Conservation (phyloP, 2,888 invertebrate species). For the Rhyacophila evoluta region DNA sequence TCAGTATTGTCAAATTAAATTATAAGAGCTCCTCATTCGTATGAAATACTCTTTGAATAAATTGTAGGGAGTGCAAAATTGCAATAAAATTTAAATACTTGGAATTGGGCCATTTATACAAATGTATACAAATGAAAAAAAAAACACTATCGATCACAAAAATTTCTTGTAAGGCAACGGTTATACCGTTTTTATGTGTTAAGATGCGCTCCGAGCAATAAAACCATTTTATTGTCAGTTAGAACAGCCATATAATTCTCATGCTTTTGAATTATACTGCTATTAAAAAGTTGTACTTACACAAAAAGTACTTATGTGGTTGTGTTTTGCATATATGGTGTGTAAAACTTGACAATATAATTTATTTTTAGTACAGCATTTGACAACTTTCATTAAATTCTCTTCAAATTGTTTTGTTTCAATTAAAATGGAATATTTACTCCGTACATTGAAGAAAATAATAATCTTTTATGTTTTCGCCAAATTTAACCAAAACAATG, state of each 20-base stretch:
- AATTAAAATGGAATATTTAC: too few species aligned
- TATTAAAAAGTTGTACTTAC: not conserved
- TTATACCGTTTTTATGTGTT: not conserved
- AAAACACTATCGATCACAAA: not conserved
- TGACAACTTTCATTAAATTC: too few species aligned
- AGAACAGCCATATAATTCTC: not conserved
- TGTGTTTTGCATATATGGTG: not conserved
- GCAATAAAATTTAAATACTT: not conserved
- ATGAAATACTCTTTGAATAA: not conserved
- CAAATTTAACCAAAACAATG: too few species aligned
- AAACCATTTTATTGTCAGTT: conserved; percentile 10
- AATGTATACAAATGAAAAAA: not conserved
- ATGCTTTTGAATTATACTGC: not conserved
- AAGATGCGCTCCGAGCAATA: not conserved
- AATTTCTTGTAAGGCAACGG: not conserved
- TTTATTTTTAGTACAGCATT: too few species aligned
- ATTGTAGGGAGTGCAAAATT: not conserved
- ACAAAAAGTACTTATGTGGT: not conserved
- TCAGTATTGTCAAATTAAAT: too few species aligned
- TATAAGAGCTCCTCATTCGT: too few species aligned
- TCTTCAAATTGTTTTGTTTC: too few species aligned
- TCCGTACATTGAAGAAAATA: too few species aligned
- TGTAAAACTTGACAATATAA: not conserved
- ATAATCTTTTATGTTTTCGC: too few species aligned
- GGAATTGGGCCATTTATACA: not conserved